Percentiles rank a stretch among this genome's conserved stretches.
Evolutionary conservation across 2,113 vertebrate genomes (phyloP).

Genomic region (Desmodus rotundus): DNA sequence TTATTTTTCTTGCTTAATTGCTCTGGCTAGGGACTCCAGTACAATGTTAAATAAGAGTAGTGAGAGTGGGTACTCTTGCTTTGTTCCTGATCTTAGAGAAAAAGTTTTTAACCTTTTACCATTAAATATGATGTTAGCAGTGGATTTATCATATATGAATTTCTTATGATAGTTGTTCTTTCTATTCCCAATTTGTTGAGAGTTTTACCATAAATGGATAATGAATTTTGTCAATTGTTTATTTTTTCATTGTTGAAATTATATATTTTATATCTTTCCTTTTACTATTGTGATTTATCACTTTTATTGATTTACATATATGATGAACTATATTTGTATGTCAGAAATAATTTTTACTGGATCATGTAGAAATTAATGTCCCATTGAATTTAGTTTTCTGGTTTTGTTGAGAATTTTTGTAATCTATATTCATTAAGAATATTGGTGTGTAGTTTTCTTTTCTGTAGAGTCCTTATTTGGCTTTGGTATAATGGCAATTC

Average conservation of each 20-base stretch:
- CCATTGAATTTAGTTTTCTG: neutral
- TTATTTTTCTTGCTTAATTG: neutral
- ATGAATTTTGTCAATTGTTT: neutral
- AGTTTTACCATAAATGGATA: neutral
- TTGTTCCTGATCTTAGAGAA: neutral
- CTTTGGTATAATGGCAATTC: neutral
- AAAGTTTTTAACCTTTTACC: neutral
- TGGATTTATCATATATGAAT: neutral
- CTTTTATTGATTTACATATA: neutral
- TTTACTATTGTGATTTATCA: neutral
- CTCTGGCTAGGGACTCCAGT: neutral
- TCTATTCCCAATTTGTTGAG: neutral
- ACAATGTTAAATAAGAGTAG: neutral
- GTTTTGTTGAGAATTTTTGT: neutral
- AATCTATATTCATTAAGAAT: neutral
- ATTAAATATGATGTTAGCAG: neutral
- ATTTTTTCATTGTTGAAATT: neutral
- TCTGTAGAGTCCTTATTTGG: neutral
- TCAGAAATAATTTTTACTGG: neutral
- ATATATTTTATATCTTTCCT: neutral
- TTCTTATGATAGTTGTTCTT: neutral
- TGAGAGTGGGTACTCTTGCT: neutral
- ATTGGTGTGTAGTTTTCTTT: neutral
- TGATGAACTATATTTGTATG: neutral
- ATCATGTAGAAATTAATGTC: neutral